Evolutionary conservation across 1,140 invertebrate species (phyloP), one percentile per base, ranked within the genome.

Genomic region (Zaprionus africanus): DNA sequence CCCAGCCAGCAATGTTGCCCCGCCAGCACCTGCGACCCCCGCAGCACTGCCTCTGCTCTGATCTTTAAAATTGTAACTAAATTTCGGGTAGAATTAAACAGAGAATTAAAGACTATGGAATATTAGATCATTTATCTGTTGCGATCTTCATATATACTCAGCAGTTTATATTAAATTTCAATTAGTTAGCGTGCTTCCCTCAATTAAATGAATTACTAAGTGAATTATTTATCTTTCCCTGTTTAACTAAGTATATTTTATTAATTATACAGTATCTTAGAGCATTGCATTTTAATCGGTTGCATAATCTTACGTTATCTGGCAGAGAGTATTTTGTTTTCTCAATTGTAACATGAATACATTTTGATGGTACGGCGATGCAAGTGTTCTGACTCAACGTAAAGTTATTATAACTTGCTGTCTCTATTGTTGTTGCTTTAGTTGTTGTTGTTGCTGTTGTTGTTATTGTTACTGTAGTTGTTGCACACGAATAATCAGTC

Each of bases 401-500:
- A 49, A 41, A 36, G 66, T 66, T 79, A 61, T 63, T 58, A 28
- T 58, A 51, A 22, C 61, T 56, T 31, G 24, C 24, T 46, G 41
- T 46, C 41, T 46, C 26, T 26, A 56, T 56, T 59, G 28, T 56
- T 73, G 60, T 26, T 66, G 53, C 31, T 76, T 34, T 60, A 56
- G 34, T 72, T 58, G 41, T 26, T 28, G 28, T 9, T 43, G 41
- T 54, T 1, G 22, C 22, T 22, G 34, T 72, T 58, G 41, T 26
- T 53, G 51, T 34, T 58, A 58, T 70, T 78, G 67, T 75, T 66
- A 34, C 28, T 31, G 26, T n/a, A n/a, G n/a, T n/a, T n/a, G n/a
- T n/a, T 91, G 87, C 71, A 82, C 79, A 69, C 75, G 59, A 75
- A 79, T 91, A 91, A 91, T 91, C 88, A 84, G 88, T 91, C 87